Evolutionary conservation across 1,140 invertebrate genomes (phyloP).

Genomic region (Drosophila tsacasi): DNA sequence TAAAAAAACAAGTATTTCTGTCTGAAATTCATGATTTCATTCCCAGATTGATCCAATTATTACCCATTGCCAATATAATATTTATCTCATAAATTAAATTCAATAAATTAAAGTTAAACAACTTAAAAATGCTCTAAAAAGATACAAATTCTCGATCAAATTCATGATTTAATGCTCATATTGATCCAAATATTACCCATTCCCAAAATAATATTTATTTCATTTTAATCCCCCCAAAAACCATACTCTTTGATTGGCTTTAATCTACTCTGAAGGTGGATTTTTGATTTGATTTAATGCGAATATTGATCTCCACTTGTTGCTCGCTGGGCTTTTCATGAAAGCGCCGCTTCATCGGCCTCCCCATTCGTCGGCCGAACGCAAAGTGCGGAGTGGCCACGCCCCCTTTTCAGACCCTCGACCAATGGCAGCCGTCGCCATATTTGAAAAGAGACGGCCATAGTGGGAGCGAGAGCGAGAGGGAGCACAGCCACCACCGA

Average conservation of each 20-base stretch:
- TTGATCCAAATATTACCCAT: not conserved
- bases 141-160: not conserved
- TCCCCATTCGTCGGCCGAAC: conserved; percentile 29
- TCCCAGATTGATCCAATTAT: no score
- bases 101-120: no score
- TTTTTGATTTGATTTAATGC: conserved; percentile 34
- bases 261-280: not conserved
- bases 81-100: no score
- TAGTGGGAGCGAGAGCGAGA: conserved; percentile 24
- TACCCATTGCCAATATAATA: no score
- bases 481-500: conserved; percentile 56
- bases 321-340: conserved; percentile 52
- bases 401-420: conserved; percentile 26
- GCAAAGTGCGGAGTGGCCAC: conserved; percentile 5
- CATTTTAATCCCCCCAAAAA: not conserved
- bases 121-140: not conserved
- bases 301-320: conserved; percentile 66
- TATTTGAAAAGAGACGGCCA: conserved; percentile 73
- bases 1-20: no score
- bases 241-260: not conserved
- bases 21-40: no score
- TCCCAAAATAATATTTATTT: not conserved
- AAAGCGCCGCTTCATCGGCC: conserved; percentile 15
- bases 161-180: not conserved
- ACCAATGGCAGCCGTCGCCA: conserved; percentile 70